phyloP scores from a whole-genome alignment of 2,888 invertebrate genomes.

The Drosophila kanekoi region DNA sequence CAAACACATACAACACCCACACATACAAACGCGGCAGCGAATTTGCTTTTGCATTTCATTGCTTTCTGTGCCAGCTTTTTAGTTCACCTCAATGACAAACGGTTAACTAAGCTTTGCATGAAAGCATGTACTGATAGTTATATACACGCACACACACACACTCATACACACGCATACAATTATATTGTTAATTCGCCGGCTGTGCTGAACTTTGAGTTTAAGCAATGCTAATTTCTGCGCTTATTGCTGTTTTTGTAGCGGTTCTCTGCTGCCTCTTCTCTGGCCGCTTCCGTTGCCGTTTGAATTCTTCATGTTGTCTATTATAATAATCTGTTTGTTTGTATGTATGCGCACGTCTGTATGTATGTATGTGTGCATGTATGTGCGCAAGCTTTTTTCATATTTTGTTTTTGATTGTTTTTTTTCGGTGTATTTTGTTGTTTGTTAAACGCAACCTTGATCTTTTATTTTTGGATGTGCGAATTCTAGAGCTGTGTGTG shows the following conservation, averaged over 20 bases:
- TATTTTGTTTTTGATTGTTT: constrained; percentile 2
- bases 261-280: constrained; percentile 11
- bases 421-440: constrained; percentile 35
- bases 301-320: constrained; percentile 38
- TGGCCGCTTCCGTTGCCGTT: constrained; percentile 47
- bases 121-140: constrained; percentile 15
- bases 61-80: constrained; percentile 34
- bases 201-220: constrained; percentile 50
- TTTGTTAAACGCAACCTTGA: constrained; percentile 58
- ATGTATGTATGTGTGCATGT: not conserved
- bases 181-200: constrained; percentile 28
- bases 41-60: constrained; percentile 39
- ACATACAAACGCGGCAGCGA: constrained; percentile 12
- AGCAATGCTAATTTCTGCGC: constrained; percentile 8
- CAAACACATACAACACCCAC: not conserved
- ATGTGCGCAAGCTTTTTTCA: constrained; percentile 14
- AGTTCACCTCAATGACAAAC: constrained; percentile 36
- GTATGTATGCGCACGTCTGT: not conserved
- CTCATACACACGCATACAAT: not conserved
- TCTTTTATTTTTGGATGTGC: constrained; percentile 57
- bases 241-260: not conserved
- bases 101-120: constrained; percentile 33
- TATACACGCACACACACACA: not conserved
- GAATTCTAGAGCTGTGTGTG: constrained; percentile 26
- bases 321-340: constrained; percentile 53